These are phyloP conservation scores for Simalia tracyae DNA, from an alignment of 2,797 vertebrate genomes.

Conservation along the genomic window DNA sequence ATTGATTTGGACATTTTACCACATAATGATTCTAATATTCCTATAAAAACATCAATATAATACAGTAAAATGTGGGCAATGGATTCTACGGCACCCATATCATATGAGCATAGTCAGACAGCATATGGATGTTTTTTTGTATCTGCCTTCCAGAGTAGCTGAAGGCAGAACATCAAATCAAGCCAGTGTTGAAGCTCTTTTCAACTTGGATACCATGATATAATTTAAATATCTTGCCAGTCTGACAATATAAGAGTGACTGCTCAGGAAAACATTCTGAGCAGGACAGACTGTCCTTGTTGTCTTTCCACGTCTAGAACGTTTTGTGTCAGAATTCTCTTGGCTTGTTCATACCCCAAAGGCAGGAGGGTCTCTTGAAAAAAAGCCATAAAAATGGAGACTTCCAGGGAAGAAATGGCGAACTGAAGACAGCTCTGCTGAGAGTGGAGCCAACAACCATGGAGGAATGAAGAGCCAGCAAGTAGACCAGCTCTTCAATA, in stretches of 20 bases:
- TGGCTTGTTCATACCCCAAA: not conserved
- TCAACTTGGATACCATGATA: not conserved
- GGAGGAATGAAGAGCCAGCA: no score
- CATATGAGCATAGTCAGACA: no score
- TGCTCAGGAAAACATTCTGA: not conserved
- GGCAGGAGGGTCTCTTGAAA: not conserved
- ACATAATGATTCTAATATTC: not conserved
- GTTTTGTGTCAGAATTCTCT: not conserved
- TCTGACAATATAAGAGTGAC: not conserved
- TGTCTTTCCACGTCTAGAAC: not conserved
- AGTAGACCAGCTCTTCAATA: no score
- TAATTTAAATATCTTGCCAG: not conserved
- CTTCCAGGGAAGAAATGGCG: no score
- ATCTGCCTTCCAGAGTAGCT: not conserved
- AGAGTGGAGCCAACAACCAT: no score
- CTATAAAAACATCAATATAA: not conserved
- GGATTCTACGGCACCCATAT: no score
- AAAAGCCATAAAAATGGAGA: not conserved
- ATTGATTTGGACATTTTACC: not conserved
- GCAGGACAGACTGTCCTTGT: not conserved
- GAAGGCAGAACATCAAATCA: not conserved
- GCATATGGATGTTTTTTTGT: not conserved
- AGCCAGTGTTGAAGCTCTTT: not conserved
- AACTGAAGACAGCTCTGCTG: no score
- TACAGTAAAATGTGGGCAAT: not conserved